Percentiles rank a stretch among this genome's conserved stretches.
phyloP scores from a whole-genome alignment of 2,888 invertebrate genomes.

The Pseudococcus viburni region DNA sequence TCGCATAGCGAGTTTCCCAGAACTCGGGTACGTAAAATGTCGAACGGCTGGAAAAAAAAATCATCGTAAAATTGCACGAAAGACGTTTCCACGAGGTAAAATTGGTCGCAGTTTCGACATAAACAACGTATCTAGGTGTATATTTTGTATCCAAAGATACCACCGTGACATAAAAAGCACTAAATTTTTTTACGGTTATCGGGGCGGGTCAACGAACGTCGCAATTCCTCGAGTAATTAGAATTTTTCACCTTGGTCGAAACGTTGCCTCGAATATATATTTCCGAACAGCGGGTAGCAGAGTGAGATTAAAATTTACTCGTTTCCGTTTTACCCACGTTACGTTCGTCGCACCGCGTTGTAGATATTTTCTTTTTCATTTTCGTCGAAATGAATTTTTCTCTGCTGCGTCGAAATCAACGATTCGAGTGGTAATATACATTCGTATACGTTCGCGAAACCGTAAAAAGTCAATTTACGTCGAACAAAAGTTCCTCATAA shows the following conservation, averaged over 20 bases:
- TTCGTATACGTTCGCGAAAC: neutral
- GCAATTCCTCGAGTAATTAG: slow-evolving; percentile 5
- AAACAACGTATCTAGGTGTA: neutral
- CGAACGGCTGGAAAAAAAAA: neutral
- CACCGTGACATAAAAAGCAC: neutral
- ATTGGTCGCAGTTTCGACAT: neutral
- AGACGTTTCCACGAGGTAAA: neutral
- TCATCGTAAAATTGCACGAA: slow-evolving; percentile 3
- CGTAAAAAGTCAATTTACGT: neutral
- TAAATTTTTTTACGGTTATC: slow-evolving; percentile 14
- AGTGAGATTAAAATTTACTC: neutral
- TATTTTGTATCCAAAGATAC: neutral
- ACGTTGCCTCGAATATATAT: neutral
- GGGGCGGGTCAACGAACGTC: slow-evolving; percentile 14
- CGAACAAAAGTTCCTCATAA: neutral
- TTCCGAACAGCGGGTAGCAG: neutral
- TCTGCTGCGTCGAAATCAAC: neutral
- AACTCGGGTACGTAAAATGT: neutral
- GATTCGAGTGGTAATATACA: neutral
- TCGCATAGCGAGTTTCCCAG: neutral
- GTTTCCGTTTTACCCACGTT: neutral
- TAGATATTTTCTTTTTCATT: neutral
- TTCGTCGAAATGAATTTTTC: neutral
- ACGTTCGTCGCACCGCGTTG: neutral
- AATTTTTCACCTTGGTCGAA: slow-evolving; percentile 1